These are phyloP conservation scores for Prochilodus magdalenae DNA, from an alignment of 2,113 vertebrate genomes.

Conservation along the genomic window DNA sequence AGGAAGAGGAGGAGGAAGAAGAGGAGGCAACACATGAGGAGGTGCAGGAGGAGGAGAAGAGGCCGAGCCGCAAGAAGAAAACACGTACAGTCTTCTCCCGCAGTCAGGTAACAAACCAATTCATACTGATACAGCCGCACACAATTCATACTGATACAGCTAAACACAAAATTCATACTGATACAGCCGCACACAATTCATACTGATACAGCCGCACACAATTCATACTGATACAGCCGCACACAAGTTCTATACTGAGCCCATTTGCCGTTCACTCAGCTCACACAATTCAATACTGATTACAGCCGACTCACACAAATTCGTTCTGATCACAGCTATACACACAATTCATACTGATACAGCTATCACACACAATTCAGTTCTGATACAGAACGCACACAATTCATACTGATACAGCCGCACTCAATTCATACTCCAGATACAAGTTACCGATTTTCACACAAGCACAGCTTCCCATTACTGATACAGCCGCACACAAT, in stretches of 20 bases:
- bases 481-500: too few relatives aligned
- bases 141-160: neutral
- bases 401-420: too few relatives aligned
- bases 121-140: neutral
- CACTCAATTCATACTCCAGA: too few relatives aligned
- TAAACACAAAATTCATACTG: neutral
- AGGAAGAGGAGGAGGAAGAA: conserved; percentile 86
- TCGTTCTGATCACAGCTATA: neutral
- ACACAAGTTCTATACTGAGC: too few relatives aligned
- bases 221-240: neutral
- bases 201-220: neutral
- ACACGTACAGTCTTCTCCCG: conserved; percentile 95
- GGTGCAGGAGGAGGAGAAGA: conserved; percentile 84
- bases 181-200: neutral
- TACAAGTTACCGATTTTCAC: too few relatives aligned
- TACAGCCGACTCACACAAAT: too few relatives aligned
- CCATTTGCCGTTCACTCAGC: too few relatives aligned
- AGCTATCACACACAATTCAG: too few relatives aligned
- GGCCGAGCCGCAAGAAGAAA: conserved; percentile 94
- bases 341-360: neutral
- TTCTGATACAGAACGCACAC: too few relatives aligned
- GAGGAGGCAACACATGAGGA: conserved; percentile 75
- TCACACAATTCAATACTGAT: too few relatives aligned
- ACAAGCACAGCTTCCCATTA: too few relatives aligned
- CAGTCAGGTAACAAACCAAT: conserved; percentile 63